A percentile compares a stretch with the other conserved stretches of the same genome.
phyloP scores from a whole-genome alignment of 2,888 invertebrate genomes.

The Agrilus mali region DNA sequence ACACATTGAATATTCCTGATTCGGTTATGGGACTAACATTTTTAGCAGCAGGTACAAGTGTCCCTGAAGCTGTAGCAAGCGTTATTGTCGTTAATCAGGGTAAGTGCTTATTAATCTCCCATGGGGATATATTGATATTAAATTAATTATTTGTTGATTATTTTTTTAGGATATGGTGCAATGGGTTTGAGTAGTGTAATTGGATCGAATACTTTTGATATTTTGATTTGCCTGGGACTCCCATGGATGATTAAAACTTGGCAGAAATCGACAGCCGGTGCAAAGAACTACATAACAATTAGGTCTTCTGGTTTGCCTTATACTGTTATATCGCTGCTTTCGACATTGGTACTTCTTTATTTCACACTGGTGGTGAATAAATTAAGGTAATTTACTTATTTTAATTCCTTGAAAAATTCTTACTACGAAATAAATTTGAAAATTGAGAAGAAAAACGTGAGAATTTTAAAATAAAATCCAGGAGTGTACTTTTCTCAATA shows the following conservation, averaged over 20 bases:
- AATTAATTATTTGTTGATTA: constrained; percentile 6
- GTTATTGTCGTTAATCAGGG: constrained; percentile 74
- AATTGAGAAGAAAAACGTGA: too few relatives aligned
- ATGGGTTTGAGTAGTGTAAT: constrained; percentile 76
- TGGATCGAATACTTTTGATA: constrained; percentile 73
- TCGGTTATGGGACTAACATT: constrained; percentile 78
- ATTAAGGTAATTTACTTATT: constrained; percentile 35
- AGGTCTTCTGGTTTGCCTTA: constrained; percentile 67
- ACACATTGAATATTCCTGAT: constrained; percentile 67
- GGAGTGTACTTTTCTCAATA: too few relatives aligned
- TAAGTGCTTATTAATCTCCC: constrained; percentile 19
- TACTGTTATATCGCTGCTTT: constrained; percentile 60
- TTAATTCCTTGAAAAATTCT: too few relatives aligned
- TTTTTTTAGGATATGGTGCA: constrained; percentile 49
- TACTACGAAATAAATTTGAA: too few relatives aligned
- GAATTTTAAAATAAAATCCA: too few relatives aligned
- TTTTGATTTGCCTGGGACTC: constrained; percentile 61
- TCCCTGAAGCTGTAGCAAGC: constrained; percentile 79
- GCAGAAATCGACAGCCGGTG: constrained; percentile 45
- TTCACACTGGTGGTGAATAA: constrained; percentile 50
- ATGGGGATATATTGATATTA: neutral
- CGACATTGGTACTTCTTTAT: constrained; percentile 59
- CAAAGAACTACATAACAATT: constrained; percentile 50
- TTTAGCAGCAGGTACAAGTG: constrained; percentile 72
- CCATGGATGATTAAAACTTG: constrained; percentile 65